These are phyloP conservation scores for Drosophila busckii DNA, from an alignment of 1,140 invertebrate species.

Conservation along the genomic window DNA sequence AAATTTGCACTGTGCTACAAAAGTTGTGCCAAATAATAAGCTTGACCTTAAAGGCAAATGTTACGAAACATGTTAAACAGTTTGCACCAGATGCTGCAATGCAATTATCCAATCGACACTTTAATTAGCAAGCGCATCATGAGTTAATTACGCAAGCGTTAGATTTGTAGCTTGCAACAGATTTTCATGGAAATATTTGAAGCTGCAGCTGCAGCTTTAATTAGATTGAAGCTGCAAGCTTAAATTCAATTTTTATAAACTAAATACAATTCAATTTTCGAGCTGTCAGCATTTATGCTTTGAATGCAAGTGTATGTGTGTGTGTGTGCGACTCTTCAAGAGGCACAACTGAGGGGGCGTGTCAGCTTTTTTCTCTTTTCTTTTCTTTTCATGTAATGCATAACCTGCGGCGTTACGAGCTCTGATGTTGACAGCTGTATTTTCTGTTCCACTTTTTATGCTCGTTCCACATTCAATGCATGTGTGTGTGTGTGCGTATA, in stretches of 20 bases:
- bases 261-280: too few species aligned
- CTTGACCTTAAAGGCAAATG: conserved; percentile 9
- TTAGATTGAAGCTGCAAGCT: too few species aligned
- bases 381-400: conserved; percentile 5
- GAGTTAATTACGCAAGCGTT: conserved; percentile 29
- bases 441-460: conserved; percentile 35
- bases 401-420: conserved; percentile 26
- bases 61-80: conserved; percentile 32
- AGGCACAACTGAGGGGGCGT: too few species aligned
- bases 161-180: conserved; percentile 10
- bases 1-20: conserved; percentile 16
- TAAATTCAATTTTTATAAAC: too few species aligned
- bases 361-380: conserved; percentile 2
- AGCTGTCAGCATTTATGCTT: too few species aligned
- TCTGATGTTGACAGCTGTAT: conserved; percentile 48
- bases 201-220: too few species aligned
- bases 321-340: background rate
- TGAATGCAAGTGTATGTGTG: background rate
- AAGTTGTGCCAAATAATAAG: conserved; percentile 41
- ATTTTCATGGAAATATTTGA: conserved; percentile 2
- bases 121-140: conserved; percentile 43
- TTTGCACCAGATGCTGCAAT: conserved; percentile 29
- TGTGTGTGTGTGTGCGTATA: conserved; percentile 4
- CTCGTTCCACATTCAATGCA: conserved; percentile 3
- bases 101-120: conserved; percentile 24